Evolutionary conservation across 2,888 invertebrate genomes (phyloP).

Genomic region (Halocaridina rubra): DNA sequence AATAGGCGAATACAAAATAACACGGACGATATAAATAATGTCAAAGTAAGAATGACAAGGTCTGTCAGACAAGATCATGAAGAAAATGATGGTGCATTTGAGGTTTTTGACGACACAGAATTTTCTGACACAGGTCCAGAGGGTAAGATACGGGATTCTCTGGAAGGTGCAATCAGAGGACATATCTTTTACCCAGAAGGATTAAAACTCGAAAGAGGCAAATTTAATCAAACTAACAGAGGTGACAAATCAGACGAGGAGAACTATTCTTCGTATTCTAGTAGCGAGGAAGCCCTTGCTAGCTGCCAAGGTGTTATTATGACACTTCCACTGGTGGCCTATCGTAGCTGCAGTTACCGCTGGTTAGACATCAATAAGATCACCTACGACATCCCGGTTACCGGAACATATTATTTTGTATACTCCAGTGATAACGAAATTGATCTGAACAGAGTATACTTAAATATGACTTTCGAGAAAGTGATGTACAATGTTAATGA

Average conservation of each 20-base stretch:
- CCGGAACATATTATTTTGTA: constrained; percentile 85
- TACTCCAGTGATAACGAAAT: constrained; percentile 83
- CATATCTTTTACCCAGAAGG: constrained; percentile 28
- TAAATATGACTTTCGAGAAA: constrained; percentile 78
- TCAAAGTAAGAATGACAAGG: not conserved
- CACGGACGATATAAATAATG: too few relatives aligned
- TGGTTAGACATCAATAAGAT: constrained; percentile 54
- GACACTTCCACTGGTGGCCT: constrained; percentile 78
- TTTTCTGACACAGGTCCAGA: not conserved
- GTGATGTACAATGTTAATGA: constrained; percentile 77
- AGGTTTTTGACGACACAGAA: constrained; percentile 21
- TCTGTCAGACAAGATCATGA: not conserved
- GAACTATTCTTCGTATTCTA: constrained; percentile 80
- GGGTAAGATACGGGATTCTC: not conserved
- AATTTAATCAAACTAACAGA: constrained; percentile 75
- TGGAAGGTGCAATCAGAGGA: not conserved
- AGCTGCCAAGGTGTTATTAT: constrained; percentile 80
- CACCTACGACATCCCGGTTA: constrained; percentile 76
- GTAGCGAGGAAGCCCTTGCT: constrained; percentile 81
- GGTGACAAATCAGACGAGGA: constrained; percentile 63
- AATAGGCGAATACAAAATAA: too few relatives aligned
- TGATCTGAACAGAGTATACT: constrained; percentile 75
- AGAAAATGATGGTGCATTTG: constrained; percentile 20
- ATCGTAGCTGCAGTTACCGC: constrained; percentile 71
- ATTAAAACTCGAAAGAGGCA: constrained; percentile 67